Conservation (phyloP, 2,888 invertebrate species). For the Chesias legatella region DNA sequence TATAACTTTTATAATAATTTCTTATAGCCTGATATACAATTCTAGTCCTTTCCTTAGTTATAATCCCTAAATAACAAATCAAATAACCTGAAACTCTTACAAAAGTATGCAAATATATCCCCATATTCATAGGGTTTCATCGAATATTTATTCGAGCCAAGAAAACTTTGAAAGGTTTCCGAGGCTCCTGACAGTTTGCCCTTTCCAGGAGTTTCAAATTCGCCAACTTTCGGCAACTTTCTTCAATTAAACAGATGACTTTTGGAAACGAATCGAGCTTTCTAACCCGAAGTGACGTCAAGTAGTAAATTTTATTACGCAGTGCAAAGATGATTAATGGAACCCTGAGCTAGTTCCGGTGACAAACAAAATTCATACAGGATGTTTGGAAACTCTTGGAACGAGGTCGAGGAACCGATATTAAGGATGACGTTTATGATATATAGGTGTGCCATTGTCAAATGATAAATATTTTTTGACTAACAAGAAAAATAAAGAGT, state of each 20-base stretch:
- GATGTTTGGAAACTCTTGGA: constrained; percentile 30
- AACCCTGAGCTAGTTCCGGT: constrained; percentile 40
- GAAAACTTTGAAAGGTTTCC: constrained; percentile 19
- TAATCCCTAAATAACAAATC: constrained; percentile 7
- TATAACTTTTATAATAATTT: too few species aligned
- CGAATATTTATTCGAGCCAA: constrained; percentile 10
- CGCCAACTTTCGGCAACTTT: constrained; percentile 39
- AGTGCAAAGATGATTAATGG: constrained; percentile 49
- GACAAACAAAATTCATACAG: constrained; percentile 44
- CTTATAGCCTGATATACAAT: too few species aligned
- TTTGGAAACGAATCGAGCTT: constrained; percentile 32
- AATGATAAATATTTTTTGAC: too few species aligned
- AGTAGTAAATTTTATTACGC: constrained; percentile 55
- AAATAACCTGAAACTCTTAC: constrained; percentile 11
- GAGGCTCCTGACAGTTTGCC: constrained; percentile 20
- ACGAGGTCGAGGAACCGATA: constrained; percentile 3
- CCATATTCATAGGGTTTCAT: constrained; percentile 21
- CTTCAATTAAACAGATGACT: constrained; percentile 53
- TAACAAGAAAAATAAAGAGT: too few species aligned
- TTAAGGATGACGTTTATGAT: background rate
- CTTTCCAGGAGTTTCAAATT: constrained; percentile 26
- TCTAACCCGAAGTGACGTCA: constrained; percentile 37
- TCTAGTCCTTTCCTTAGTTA: too few species aligned
- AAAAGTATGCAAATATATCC: constrained; percentile 25
- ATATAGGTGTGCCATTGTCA: background rate